Conservation (phyloP, 2,888 invertebrate genomes). For the Philopedon plagiatum region DNA sequence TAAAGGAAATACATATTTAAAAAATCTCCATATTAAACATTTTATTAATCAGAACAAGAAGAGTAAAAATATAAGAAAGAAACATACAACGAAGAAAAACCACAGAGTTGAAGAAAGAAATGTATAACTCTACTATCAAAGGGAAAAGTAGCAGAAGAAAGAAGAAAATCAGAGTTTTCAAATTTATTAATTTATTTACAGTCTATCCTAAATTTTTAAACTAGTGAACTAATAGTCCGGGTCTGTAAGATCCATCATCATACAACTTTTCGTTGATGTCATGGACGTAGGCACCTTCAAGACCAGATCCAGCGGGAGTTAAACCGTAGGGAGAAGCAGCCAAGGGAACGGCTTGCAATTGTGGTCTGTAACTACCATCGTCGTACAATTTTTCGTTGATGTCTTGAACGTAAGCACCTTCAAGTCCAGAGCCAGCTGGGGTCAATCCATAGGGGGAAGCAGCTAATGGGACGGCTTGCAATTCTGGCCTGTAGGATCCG, state of each 20-base stretch:
- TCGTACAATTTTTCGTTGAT: constrained; percentile 60
- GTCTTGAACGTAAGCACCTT: constrained; percentile 60
- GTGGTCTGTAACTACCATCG: constrained; percentile 61
- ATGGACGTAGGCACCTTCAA: constrained; percentile 60
- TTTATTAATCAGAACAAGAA: no score
- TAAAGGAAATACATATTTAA: no score
- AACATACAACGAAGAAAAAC: no score
- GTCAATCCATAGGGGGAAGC: constrained; percentile 55
- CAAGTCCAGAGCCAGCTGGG: constrained; percentile 58
- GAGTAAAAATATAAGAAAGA: no score
- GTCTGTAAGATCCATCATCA: constrained; percentile 63
- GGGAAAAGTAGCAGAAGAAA: not conserved
- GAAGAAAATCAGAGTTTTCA: not conserved
- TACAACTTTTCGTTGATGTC: constrained; percentile 59
- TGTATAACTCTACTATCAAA: no score
- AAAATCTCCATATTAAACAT: no score
- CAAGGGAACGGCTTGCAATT: constrained; percentile 55
- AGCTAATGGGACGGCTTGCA: constrained; percentile 54
- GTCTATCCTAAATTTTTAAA: constrained; percentile 16
- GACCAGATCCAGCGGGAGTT: constrained; percentile 57
- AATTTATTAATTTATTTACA: constrained; percentile 39
- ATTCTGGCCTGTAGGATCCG: constrained; percentile 60
- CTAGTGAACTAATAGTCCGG: constrained; percentile 53
- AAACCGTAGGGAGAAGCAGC: constrained; percentile 57
- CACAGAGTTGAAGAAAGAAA: no score